Evolutionary conservation across 2,113 vertebrate species (phyloP), one percentile per base, ranked within the genome.

Genomic region (Osmerus eperlanus): DNA sequence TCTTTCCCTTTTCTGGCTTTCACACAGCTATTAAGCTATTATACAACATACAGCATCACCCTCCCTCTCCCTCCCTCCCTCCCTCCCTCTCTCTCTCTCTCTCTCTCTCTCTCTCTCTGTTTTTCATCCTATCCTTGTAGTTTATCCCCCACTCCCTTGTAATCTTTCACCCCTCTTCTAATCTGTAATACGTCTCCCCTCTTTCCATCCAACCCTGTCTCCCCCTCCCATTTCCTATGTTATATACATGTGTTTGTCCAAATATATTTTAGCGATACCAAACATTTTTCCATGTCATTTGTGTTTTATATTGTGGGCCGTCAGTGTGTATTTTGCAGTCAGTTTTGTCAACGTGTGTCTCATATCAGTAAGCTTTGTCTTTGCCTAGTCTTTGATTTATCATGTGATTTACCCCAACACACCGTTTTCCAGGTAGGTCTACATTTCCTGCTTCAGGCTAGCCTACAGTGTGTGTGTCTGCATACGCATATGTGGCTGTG

Each of bases 361-460:
- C 3, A 11, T 11, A 55, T 55, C 54, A 55, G 13, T 18, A n/a
- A 55, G 32, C 41, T 47, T 47, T 62, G 23, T 66, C 74, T 55
- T 32, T 54, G 53, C 3, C 59, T 29, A 12, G 32, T 36, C 32
- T 36, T 36, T 36, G 32, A 36, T 36, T 36, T 1, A 36, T 36
- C 32, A 4, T 7, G 32, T 36, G 32, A 4, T 36, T 28, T 3
- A 28, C 60, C 61, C 63, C 54, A 18, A n/a, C n/a, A 59, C 18
- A 59, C 56, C 11, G 4, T 16, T 85, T 81, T 87, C 81, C 85
- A 73, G 80, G 84, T 83, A 88, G 85, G 88, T 90, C 87, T 88
- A 86, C 87, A 89, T 88, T 90, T 82, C 83, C 84, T 80, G 83
- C 86, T 89, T 77, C 78, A 88, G 87, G 89, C 89, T n/a, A 85